phyloP scores from a whole-genome alignment of 2,888 invertebrate genomes.

The Tortricodes alternella region DNA sequence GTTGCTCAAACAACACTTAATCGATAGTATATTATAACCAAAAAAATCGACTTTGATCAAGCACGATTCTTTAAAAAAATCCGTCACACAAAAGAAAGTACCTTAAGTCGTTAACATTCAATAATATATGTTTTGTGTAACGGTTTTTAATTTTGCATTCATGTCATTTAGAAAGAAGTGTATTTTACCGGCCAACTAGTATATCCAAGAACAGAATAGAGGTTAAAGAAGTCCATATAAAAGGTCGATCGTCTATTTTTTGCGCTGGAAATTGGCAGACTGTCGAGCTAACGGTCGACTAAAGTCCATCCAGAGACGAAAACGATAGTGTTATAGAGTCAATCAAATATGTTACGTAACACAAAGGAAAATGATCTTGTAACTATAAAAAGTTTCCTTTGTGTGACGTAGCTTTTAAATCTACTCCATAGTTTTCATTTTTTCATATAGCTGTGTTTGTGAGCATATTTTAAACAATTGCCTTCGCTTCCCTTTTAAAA shows the following conservation, averaged over 20 bases:
- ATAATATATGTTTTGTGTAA: no score
- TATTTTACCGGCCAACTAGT: background rate
- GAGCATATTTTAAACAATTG: background rate
- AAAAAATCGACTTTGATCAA: background rate
- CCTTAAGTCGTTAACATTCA: no score
- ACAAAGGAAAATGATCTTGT: no score
- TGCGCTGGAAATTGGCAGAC: background rate
- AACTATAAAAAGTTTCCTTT: no score
- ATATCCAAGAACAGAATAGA: background rate
- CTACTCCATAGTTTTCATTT: no score
- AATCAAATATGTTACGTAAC: no score
- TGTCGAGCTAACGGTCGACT: background rate
- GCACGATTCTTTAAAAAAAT: background rate
- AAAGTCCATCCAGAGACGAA: background rate
- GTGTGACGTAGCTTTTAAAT: no score
- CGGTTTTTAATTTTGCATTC: no score
- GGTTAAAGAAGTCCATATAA: background rate
- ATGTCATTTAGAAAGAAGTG: background rate
- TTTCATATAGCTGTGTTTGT: no score
- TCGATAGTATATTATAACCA: background rate
- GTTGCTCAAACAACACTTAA: slow-evolving; percentile 7
- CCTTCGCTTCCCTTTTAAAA: slow-evolving; percentile 9
- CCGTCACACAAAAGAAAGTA: background rate
- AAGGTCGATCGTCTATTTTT: background rate
- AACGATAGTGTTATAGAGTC: background rate